Base-by-base conservation (phyloP, 2,888 invertebrate genomes). In the Aleiodes leptofemur region DNA sequence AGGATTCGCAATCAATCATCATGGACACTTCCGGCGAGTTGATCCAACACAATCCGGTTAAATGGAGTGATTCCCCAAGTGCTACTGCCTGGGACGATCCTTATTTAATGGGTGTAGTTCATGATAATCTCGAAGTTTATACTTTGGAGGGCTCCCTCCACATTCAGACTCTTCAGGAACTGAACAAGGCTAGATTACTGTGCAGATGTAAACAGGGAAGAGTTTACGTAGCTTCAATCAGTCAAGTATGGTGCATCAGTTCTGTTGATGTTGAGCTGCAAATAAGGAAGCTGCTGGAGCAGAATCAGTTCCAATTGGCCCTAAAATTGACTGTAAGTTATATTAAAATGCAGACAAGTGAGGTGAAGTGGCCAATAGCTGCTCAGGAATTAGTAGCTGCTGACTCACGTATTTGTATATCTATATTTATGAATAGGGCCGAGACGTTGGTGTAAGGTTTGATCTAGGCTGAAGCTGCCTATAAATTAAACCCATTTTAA, bases 281-380 rank as follows among this genome's bases (percentile, higher is more conserved):
- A 90, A 94, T 97, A 48, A 93, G 95, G 84, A 94, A 94, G 81
- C 91, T 99, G 68, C 90, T 98, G 11, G 94, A 95, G 81, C 95
- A 96, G 82, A 97, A 97, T 87, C 96, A 98, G 86, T 99, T 98
- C 90, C 96, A 98, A 88, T 91, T 99, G 74, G 99, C 99, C 2
- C 92, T 98, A 29, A 95, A 96, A 88, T 90, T 98, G 79, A 96
- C 96, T 73, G 98, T 97, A 90, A 91, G 93, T 91, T 91, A 77
- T 38, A 38, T 6, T 53, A 6, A 87, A 85, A 83, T 88, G n/a
- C n/a, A 29, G 90, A 87, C 48, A 3, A 48, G 55, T 0, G 34
- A 59, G 38, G 34, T 23, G 53, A 16, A 56, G 23, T 14, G 48
- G 29, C 48, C 29, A 51, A 16, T n/a, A 8, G 23, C 23, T 23